Base-by-base conservation (phyloP, 2,113 vertebrate species). In the Sciurus niger region DNA sequence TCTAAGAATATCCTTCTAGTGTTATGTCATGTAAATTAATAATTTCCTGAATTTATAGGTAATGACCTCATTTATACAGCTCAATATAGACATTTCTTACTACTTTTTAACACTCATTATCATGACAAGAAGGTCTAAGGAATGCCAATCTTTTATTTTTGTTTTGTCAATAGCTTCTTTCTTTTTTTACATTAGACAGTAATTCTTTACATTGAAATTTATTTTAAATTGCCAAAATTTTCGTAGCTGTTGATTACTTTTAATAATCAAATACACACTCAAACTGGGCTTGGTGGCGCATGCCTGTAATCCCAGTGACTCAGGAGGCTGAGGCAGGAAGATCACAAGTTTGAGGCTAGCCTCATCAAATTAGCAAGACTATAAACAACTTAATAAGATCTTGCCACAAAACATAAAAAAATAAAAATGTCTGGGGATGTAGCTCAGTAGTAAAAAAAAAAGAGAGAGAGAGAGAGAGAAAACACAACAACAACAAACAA, bases 211-310 rank as follows among this genome's bases (percentile, higher is more conserved):
- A 12, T 53, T 40, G 25, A 60, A 88, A 91, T 68, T 48, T 68
- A 40, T 88, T 58, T 87, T 12, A 12, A 90, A 34, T 89, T 93
- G 58, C 7, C 14, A 76, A 9, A 32, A 79, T n/a, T 87, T 89
- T 94, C 65, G 20, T 48, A 79, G 6, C 48, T 80, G 8, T 78
- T 80, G 32, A 67, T 93, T 88, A 84, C 72, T 96, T 70, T 76
- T 14, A 51, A 76, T 70, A 79, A 25, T 40, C 48, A 60, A 89
- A 89, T 58, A 73, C 25, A 78, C 3, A 84, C 34, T 90, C 22
- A 60, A 5, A 18, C 55, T 58, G 20, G 55, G 20, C 55, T 58
- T 58, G 55, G 7, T 58, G 55, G 55, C 2, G 20, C 55, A 7
- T 58, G 20, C 55, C 20, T 58, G 1, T 58, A 58, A 58, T 58